Base-by-base conservation (phyloP, 2,797 vertebrate genomes). In the Sebastolobus alascanus region DNA sequence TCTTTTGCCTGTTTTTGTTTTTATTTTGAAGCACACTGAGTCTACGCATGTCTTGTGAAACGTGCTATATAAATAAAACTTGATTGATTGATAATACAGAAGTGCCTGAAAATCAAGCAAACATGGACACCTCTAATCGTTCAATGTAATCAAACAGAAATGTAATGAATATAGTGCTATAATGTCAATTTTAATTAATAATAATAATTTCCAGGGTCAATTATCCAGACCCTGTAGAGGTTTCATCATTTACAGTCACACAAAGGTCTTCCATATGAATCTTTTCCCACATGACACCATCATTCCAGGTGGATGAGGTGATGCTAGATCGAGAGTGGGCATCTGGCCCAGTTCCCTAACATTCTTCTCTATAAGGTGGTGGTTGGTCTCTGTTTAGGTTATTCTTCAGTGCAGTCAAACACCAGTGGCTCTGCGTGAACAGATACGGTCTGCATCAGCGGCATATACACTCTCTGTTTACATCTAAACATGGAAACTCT, bases 401-500 rank as follows among this genome's bases (percentile, higher is more conserved):
- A 20, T 27, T 75, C 11, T 50, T 67, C 33, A 3, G 38, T 29
- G n/a, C 25, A 61, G 52, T 69, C n/a, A 80, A 74, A 65, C 18
- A 27, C 58, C 54, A 80, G 46, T 14, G 35, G 64, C 14, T 74
- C 33, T 56, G 12, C 55, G 46, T 75, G 18, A 71, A 46, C 14
- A 70, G 14, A 72, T 77, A 50, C 33, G 18, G n/a, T 64, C 54
- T 58, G 67, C 79, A 66, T 54, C 29, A 54, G 58, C 11, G 35
- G n/a, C 61, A 73, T 64, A 35, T 56, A 25, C 31, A 33, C 27
- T 29, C 61, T 79, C 67, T 80, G 40, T 80, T 88, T 60, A 68
- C 18, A 65, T 84, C 79, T 84, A 86, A 83, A 89, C 64, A 81
- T 79, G 82, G 76, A 89, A 87, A 84, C 56, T 37, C 4, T 56